Conservation (phyloP, 1,140 invertebrate species). For the Latrodectus geometricus region DNA sequence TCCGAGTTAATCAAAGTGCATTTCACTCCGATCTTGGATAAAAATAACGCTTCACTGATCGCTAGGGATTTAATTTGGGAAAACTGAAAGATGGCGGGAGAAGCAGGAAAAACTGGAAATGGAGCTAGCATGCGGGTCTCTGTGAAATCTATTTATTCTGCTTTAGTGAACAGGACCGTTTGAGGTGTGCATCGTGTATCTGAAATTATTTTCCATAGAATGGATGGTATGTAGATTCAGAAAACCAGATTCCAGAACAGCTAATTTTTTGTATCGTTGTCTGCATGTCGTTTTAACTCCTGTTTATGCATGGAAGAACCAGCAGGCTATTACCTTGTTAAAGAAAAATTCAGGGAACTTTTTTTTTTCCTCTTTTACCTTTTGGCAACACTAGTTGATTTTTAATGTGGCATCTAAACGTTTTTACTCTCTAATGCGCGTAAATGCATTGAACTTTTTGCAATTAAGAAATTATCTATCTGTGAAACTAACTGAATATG, state of each 20-base stretch:
- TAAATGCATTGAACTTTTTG: no score
- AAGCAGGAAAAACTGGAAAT: constrained; percentile 10
- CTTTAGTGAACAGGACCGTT: constrained; percentile 16
- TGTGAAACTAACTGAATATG: no score
- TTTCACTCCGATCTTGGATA: constrained; percentile 8
- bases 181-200: constrained; percentile 28
- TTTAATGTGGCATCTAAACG: not conserved
- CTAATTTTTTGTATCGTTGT: not conserved
- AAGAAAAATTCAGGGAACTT: not conserved
- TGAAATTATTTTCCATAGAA: constrained; percentile 29
- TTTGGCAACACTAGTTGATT: not conserved
- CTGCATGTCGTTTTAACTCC: not conserved
- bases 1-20: constrained; percentile 44
- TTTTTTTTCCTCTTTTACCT: not conserved
- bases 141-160: constrained; percentile 47
- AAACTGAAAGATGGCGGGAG: not conserved
- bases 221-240: constrained; percentile 1
- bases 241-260: constrained; percentile 4
- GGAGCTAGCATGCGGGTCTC: not conserved
- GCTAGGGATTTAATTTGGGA: constrained; percentile 29
- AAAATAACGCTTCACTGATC: constrained; percentile 29
- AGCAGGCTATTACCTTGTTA: not conserved
- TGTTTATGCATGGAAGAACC: not conserved
- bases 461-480: no score
- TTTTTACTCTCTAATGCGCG: not conserved